Evolutionary conservation across 1,140 invertebrate genomes (phyloP), one percentile per base, ranked within the genome.

Genomic region (Dendrolimus punctatus): DNA sequence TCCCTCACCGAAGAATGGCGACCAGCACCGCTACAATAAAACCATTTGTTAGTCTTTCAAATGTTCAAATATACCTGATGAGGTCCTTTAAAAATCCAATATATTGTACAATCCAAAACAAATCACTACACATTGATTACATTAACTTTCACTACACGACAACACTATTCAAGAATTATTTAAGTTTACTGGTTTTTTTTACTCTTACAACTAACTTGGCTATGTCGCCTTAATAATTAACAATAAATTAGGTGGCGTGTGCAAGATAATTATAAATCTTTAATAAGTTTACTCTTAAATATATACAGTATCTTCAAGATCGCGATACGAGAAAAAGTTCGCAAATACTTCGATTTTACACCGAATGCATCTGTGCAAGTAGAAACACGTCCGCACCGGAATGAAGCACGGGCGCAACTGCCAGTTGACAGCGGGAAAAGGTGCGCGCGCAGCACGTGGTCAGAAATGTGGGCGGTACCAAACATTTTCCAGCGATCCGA

Each of bases 381-480:
- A 23, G 23, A 45, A 43, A 59, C 50, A 48, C 48, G 42, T 58
- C 57, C 63, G 53, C 51, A 57, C 39, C 44, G 40, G n/a, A 53
- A 56, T 69, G 46, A 39, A 39, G 70, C 56, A 61, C 51, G 56
- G 56, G 45, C 58, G 66, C 63, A 70, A 85, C 81, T 83, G 78
- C 61, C 72, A 71, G 67, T 62, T 66, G 63, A 53, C 43, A 53
- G 60, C 60, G 46, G 43, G 40, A 55, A 63, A 55, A 43, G 65
- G 51, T 82, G 80, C 82, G 82, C 79, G 80, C 80, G 79, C 63
- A 69, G 74, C 82, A 85, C 82, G 82, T 85, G 82, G 77, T 59
- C 54, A 55, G 56, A 65, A 65, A 69, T 60, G 58, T 53, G 64
- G 82, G 79, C 69, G 80, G 79, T 47, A 74, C 68, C 23, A 64